Conservation (phyloP, 2,797 vertebrate species). For the Peromyscus attwateri region DNA sequence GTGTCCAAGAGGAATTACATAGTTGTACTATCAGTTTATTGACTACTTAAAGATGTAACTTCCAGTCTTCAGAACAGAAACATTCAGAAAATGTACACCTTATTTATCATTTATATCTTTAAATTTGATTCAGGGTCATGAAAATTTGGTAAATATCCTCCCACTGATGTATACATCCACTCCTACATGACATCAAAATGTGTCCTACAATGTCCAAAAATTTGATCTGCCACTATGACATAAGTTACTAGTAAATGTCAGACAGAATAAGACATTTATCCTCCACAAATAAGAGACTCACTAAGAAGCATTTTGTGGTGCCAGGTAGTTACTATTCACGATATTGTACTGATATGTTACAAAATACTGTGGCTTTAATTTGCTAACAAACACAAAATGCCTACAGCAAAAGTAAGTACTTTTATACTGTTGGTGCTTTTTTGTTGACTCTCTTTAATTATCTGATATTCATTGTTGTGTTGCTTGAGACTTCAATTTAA, state of each 20-base stretch:
- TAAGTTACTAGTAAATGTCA: neutral
- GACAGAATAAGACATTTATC: neutral
- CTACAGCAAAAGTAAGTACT: neutral
- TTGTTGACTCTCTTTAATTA: neutral
- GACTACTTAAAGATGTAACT: constrained; percentile 33
- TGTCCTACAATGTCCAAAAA: neutral
- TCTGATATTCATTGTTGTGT: neutral
- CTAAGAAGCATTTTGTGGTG: neutral
- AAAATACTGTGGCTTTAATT: neutral
- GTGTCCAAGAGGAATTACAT: neutral
- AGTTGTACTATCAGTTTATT: constrained; percentile 45
- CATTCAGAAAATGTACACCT: constrained; percentile 12
- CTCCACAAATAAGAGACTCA: neutral
- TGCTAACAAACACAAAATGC: neutral
- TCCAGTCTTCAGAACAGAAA: neutral
- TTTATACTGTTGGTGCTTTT: neutral
- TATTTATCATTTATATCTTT: neutral
- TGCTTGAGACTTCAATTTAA: neutral
- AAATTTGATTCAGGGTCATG: neutral
- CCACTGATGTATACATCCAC: neutral
- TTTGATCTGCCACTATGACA: neutral
- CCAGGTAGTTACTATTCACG: neutral
- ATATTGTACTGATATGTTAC: neutral
- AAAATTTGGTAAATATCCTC: neutral
- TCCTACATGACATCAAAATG: neutral